Conservation (phyloP, 2,797 vertebrate species). For the Babyrousa celebensis region DNA sequence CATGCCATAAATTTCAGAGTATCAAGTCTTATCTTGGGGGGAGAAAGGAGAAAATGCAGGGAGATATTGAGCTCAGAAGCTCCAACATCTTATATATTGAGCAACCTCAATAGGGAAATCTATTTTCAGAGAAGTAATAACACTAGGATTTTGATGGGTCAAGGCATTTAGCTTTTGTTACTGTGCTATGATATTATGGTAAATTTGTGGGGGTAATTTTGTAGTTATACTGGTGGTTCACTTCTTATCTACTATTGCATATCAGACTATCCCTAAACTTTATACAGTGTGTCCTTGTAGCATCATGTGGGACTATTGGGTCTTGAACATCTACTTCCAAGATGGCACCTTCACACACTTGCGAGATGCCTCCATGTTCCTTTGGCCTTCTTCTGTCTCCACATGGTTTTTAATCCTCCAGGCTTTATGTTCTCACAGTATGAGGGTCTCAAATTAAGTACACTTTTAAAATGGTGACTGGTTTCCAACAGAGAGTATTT, state of each 20-base stretch:
- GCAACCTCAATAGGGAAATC: too few species aligned
- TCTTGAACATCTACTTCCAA: neutral
- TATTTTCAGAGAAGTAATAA: neutral
- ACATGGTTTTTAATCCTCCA: too few species aligned
- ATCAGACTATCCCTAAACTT: neutral
- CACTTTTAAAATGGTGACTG: neutral
- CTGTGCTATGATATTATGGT: neutral
- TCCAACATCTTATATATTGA: neutral
- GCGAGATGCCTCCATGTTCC: neutral
- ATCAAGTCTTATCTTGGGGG: neutral
- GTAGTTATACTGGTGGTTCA: neutral
- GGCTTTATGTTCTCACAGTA: neutral
- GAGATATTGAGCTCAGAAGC: neutral
- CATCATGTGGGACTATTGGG: neutral
- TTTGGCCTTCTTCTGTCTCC: neutral
- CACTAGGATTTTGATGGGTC: neutral
- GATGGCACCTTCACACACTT: neutral
- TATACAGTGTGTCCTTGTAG: neutral
- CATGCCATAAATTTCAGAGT: neutral
- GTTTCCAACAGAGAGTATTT: neutral
- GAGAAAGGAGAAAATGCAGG: neutral
- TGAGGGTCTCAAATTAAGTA: neutral
- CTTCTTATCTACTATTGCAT: neutral
- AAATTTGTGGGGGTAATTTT: neutral
- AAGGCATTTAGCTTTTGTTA: neutral